Percentiles rank a stretch among this genome's conserved stretches.
phyloP scores from a whole-genome alignment of 2,797 vertebrate genomes.

The Eulemur albifrons region DNA sequence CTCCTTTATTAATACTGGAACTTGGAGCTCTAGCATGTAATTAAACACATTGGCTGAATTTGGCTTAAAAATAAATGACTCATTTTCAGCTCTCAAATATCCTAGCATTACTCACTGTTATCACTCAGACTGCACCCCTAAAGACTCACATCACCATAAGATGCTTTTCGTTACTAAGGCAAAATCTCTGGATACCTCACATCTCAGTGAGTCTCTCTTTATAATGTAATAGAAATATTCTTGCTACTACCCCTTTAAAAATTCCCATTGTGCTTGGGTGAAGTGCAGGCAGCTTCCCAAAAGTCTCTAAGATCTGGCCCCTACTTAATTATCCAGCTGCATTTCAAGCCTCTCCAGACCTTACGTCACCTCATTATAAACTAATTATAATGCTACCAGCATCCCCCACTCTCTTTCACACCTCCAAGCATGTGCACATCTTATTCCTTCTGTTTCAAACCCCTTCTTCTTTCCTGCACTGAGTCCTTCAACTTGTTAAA shows the following conservation, averaged over 20 bases:
- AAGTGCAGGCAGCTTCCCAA: background rate
- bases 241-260: background rate
- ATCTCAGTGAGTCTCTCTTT: background rate
- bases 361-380: background rate
- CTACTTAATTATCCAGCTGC: background rate
- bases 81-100: background rate
- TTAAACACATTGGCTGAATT: background rate
- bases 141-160: background rate
- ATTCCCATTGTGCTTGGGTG: background rate
- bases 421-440: background rate
- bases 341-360: background rate
- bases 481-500: background rate
- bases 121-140: background rate
- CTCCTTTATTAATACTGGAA: background rate
- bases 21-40: background rate
- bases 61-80: background rate
- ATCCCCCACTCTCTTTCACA: background rate
- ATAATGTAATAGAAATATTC: background rate
- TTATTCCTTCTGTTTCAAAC: background rate
- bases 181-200: background rate
- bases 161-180: background rate
- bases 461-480: background rate
- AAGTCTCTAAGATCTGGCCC: background rate
- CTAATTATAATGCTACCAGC: background rate
- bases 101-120: background rate